Base-by-base conservation (phyloP, 2,113 vertebrate species). In the Eurypyga helias region DNA sequence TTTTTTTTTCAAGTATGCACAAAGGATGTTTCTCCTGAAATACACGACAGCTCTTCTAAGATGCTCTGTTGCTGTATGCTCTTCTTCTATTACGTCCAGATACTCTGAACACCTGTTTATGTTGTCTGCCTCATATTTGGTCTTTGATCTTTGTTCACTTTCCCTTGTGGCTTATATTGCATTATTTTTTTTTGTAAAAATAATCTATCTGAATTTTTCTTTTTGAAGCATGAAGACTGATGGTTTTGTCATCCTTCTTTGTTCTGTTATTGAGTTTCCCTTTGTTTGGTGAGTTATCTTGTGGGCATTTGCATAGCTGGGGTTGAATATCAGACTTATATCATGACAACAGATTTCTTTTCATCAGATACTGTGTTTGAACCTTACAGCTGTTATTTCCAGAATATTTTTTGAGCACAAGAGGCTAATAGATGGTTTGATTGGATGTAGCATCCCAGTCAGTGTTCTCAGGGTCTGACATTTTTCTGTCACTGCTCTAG, bases 121-220 rank as follows among this genome's bases (percentile, higher is more conserved):
- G 64, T 87, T 91, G 60, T 51, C 62, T 96, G 62, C 90, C 51
- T 93, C 83, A 54, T 95, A 60, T 70, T 94, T 78, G n/a, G 55
- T 94, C 77, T 90, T 96, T 91, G 94, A 90, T 88, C 79, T 58
- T 87, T 81, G 38, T 60, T 96, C 48, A 54, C 49, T 86, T 90
- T 93, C 75, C 76, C 52, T 92, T 75, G 36, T 3, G 26, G 60
- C 7, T 95, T 79, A 36, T 75, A 26, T 77, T 7, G 3, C 83
- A 55, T 80, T 89, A 71, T 72, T 89, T 85, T 88, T 25, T 77
- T 61, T 43, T 73, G 89, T 93, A 93, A 94, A 93, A 87, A 92
- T 62, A 81, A 81, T 49, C 19, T 45, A 29, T 76, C 79, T 45
- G 48, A 91, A 28, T 89, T 96, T 89, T 90, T 15, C 23, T 66